A percentile compares a stretch with the other conserved stretches of the same genome.
Conservation (phyloP, 2,888 invertebrate species). For the Perithous albicinctus region DNA sequence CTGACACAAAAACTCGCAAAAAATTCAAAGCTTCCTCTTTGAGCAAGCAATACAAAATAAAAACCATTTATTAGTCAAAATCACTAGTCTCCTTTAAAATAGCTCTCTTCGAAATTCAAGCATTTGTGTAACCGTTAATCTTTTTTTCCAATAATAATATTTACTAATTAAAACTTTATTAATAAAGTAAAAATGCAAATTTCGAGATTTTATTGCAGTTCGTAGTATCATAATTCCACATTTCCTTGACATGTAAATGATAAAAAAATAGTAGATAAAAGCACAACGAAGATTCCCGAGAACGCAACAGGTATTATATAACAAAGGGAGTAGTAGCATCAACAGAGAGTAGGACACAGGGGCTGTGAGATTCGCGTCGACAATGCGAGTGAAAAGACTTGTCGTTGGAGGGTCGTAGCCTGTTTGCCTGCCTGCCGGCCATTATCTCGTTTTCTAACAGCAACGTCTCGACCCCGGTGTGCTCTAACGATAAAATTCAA, state of each 20-base stretch:
- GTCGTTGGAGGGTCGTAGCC: constrained; percentile 43
- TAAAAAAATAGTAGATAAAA: constrained; percentile 26
- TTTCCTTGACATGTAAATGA: background rate
- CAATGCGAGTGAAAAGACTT: constrained; percentile 54
- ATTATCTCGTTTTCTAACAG: constrained; percentile 49
- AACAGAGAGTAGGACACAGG: constrained; percentile 14
- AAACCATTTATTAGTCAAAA: no score
- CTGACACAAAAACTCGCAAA: no score
- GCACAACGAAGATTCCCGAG: constrained; percentile 25
- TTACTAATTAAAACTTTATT: background rate
- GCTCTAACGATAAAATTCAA: constrained; percentile 18
- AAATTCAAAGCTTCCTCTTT: no score
- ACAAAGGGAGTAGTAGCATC: constrained; percentile 35
- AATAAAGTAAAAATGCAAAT: background rate
- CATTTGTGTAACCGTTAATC: background rate
- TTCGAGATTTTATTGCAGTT: background rate
- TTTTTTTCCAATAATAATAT: background rate
- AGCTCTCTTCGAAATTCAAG: background rate
- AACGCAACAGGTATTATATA: constrained; percentile 71
- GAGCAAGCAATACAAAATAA: no score
- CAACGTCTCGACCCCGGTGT: constrained; percentile 1
- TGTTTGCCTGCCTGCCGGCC: constrained; percentile 20
- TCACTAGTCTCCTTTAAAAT: no score
- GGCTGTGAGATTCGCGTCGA: constrained; percentile 51
- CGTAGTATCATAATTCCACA: no score